Conservation (phyloP, 1,140 invertebrate species). For the Micrasema longulum region DNA sequence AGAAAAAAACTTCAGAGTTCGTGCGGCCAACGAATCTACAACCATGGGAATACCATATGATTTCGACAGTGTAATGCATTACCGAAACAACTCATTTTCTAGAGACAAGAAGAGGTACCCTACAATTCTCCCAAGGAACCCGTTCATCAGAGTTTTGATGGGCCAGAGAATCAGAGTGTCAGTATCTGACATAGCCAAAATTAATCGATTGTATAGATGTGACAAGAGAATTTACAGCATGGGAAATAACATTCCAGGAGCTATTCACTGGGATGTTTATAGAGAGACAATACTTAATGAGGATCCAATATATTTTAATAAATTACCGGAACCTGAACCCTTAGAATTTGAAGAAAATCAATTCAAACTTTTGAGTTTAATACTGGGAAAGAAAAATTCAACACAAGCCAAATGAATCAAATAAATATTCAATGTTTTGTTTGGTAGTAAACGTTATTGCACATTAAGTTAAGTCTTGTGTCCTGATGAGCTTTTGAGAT, state of each 20-base stretch:
- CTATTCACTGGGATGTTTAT: constrained; percentile 47
- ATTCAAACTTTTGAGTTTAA: constrained; percentile 10
- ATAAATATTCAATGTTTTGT: no score
- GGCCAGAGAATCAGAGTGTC: constrained; percentile 52
- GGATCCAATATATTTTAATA: constrained; percentile 52
- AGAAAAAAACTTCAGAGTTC: constrained; percentile 52
- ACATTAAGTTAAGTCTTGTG: no score
- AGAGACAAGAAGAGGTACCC: constrained; percentile 49
- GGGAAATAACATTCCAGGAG: constrained; percentile 50
- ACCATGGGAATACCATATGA: constrained; percentile 71
- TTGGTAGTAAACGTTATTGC: no score
- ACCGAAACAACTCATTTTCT: constrained; percentile 62
- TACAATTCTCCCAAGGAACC: constrained; percentile 48
- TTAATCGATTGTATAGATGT: constrained; percentile 52
- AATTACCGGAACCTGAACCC: constrained; percentile 49
- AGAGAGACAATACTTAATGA: constrained; percentile 50
- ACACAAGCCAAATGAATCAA: not conserved
- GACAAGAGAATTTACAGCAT: constrained; percentile 46
- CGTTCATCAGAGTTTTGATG: constrained; percentile 35
- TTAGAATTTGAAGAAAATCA: constrained; percentile 52
- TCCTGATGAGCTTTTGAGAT: no score
- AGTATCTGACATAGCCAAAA: constrained; percentile 50
- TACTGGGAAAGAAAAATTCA: constrained; percentile 1
- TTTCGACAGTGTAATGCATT: constrained; percentile 81
- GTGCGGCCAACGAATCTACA: constrained; percentile 48